Conservation (phyloP, 2,888 invertebrate species). For the Serripes groenlandicus region DNA sequence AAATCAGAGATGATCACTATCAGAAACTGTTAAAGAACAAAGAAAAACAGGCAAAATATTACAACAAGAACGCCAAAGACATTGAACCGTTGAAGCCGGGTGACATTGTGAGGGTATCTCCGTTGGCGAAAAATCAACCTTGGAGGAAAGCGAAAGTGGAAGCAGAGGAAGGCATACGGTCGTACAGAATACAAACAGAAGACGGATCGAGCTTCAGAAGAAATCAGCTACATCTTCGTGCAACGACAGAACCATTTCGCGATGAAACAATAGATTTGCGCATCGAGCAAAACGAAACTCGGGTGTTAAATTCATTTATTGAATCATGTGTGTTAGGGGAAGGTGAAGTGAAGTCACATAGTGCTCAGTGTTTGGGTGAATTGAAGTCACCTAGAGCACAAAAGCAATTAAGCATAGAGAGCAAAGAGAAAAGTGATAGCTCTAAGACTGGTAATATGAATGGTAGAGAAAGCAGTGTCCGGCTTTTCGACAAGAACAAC, state of each 20-base stretch:
- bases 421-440: conserved; percentile 1
- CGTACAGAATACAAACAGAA: conserved; percentile 21
- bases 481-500: neutral
- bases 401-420: too few relatives aligned
- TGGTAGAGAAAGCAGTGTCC: too few relatives aligned
- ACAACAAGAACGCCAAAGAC: conserved; percentile 17
- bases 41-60: conserved; percentile 13
- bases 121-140: neutral
- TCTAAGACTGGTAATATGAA: conserved; percentile 1
- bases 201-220: conserved; percentile 6
- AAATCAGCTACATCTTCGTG: neutral
- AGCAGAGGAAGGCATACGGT: conserved; percentile 18
- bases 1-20: neutral
- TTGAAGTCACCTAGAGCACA: too few relatives aligned
- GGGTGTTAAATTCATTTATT: neutral
- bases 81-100: neutral
- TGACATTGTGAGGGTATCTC: neutral
- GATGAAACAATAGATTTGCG: neutral
- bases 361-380: too few relatives aligned
- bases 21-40: conserved; percentile 3
- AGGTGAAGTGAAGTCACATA: too few relatives aligned
- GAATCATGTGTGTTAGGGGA: neutral
- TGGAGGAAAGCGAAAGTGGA: conserved; percentile 17
- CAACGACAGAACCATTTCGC: conserved; percentile 9
- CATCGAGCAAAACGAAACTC: too few relatives aligned